Percentiles rank a stretch among this genome's conserved stretches.
phyloP scores from a whole-genome alignment of 2,113 vertebrate species.

The Murina feae region DNA sequence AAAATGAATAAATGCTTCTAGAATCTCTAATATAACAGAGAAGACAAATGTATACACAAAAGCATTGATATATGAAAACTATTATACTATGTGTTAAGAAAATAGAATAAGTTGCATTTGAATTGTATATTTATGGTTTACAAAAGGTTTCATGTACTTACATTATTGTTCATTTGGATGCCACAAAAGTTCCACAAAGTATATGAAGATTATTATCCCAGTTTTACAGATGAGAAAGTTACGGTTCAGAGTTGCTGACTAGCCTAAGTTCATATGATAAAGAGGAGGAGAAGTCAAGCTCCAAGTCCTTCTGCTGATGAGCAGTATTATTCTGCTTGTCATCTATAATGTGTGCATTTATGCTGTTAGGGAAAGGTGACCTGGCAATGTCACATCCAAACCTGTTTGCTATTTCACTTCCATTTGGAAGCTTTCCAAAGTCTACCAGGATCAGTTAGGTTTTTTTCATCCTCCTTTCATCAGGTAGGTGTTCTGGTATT shows the following conservation, averaged over 20 bases:
- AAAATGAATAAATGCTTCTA: not conserved
- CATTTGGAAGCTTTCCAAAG: not conserved
- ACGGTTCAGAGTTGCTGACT: not conserved
- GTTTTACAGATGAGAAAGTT: conserved; percentile 7
- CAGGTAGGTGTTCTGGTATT: not conserved
- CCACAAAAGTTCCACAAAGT: not conserved
- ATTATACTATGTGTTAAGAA: not conserved
- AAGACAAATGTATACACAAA: not conserved
- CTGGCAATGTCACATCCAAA: not conserved
- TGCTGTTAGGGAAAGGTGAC: not conserved
- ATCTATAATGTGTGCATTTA: not conserved
- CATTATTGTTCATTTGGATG: not conserved
- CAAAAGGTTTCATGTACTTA: not conserved
- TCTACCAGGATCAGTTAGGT: not conserved
- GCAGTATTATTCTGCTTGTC: not conserved
- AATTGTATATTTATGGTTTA: not conserved
- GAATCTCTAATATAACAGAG: not conserved
- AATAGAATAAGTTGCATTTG: not conserved
- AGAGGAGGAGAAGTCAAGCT: not conserved
- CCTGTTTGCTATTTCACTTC: not conserved
- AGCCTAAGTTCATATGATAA: not conserved
- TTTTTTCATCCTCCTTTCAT: not conserved
- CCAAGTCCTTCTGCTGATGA: not conserved
- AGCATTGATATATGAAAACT: not conserved
- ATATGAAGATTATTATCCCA: not conserved